Percentiles rank a stretch among this genome's conserved stretches.
These are phyloP conservation scores for Serripes groenlandicus DNA, from an alignment of 2,888 invertebrate species.

Conservation along the genomic window DNA sequence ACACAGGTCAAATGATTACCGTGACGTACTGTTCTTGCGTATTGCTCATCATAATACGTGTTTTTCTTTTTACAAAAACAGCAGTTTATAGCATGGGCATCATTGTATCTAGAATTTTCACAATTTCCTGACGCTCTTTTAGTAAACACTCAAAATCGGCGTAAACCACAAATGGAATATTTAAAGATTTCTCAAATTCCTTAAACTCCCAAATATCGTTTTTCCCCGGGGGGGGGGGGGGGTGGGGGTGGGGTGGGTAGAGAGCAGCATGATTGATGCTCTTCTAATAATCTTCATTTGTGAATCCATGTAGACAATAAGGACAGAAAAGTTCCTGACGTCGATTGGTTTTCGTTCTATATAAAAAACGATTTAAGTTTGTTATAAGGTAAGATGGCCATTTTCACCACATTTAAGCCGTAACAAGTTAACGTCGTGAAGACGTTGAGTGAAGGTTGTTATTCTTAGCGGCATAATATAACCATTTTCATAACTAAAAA, in stretches of 20 bases:
- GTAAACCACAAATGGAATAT: slow-evolving; percentile 31
- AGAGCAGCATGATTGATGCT: slow-evolving; percentile 14
- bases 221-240: too few relatives aligned
- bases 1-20: slow-evolving; percentile 18
- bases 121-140: slow-evolving; percentile 26
- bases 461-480: too few relatives aligned
- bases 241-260: too few relatives aligned
- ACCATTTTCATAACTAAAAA: too few relatives aligned
- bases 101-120: slow-evolving; percentile 16
- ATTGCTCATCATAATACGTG: neutral
- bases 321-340: neutral
- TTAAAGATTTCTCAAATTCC: neutral
- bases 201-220: too few relatives aligned
- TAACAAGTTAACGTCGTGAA: too few relatives aligned
- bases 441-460: too few relatives aligned
- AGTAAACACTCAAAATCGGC: slow-evolving; percentile 10
- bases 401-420: too few relatives aligned
- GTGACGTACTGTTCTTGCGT: neutral
- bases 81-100: slow-evolving; percentile 32
- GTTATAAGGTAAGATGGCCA: too few relatives aligned
- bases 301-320: slow-evolving; percentile 17
- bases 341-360: slow-evolving; percentile 5
- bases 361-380: slow-evolving; percentile 24
- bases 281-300: slow-evolving; percentile 1
- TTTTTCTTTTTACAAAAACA: slow-evolving; percentile 5